These are phyloP conservation scores for Caranx ignobilis DNA, from an alignment of 2,113 vertebrate species.

Conservation along the genomic window DNA sequence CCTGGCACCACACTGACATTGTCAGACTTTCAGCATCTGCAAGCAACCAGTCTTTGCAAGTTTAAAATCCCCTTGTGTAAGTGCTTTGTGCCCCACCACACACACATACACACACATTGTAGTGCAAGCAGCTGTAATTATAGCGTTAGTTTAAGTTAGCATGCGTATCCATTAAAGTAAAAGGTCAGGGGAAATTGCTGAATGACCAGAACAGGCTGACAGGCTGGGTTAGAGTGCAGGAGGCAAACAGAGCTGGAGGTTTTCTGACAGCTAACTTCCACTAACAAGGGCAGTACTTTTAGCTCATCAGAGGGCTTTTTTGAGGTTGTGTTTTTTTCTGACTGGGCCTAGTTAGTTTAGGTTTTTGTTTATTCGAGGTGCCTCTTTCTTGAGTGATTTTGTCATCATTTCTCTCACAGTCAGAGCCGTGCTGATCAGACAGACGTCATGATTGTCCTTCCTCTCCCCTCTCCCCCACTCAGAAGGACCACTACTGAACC, in stretches of 20 bases:
- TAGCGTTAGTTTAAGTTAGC: constrained; percentile 20
- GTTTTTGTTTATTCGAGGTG: neutral
- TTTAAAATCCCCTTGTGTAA: neutral
- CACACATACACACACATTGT: constrained; percentile 2
- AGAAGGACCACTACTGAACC: constrained; percentile 12
- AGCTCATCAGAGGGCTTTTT: neutral
- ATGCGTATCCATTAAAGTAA: neutral
- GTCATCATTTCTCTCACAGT: neutral
- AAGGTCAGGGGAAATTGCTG: constrained; percentile 49
- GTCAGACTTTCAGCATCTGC: neutral
- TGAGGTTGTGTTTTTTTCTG: neutral
- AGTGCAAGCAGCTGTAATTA: constrained; percentile 35
- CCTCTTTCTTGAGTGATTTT: neutral
- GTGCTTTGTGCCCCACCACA: neutral
- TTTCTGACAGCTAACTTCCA: constrained; percentile 22
- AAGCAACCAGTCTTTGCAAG: neutral
- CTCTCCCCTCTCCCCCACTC: neutral
- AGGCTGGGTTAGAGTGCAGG: constrained; percentile 18
- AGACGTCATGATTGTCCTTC: neutral
- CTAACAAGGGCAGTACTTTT: neutral
- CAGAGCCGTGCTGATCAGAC: neutral
- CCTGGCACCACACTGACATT: neutral
- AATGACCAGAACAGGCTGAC: constrained; percentile 18
- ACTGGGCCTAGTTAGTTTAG: neutral
- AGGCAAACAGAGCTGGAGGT: constrained; percentile 15